Base-by-base conservation (phyloP, 2,113 vertebrate genomes). In the Odobenus rosmarus region DNA sequence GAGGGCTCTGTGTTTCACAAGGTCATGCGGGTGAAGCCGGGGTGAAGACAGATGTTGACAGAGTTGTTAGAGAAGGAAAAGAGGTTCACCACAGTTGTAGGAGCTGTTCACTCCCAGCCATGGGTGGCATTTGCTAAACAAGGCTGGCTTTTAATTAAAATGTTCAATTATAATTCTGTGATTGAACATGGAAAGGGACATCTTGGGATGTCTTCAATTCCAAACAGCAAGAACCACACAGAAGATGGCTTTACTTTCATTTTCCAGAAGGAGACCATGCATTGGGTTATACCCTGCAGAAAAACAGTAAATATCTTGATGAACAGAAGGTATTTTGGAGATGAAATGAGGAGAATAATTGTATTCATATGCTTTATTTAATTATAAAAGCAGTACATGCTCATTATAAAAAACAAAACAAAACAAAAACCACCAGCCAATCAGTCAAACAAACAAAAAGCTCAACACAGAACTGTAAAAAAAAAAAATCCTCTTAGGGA, bases 101-200 rank as follows among this genome's bases (percentile, higher is more conserved):
- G 72, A 82, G 59, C 16, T 31, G 15, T 42, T 55, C 13, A 8
- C 3, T 89, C 59, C 36, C 64, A 77, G 85, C 19, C 72, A 67
- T 61, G 46, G 79, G 59, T 18, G 31, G 51, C 57, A 26, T 42
- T 86, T 92, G 46, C 67, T 55, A 86, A 82, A 51, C 57, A 94
- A 85, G 51, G 42, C 72, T 94, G 81, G 74, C 21, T 92, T 97
- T 93, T 89, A 97, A 96, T 96, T 92, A 93, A 93, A 85, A 71
- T 16, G 9, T 81, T 93, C 59, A 76, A 96, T 93, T 94, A 87
- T 71, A 59, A 94, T 86, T 82, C 69, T 42, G 36, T 94, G 64
- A 93, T 72, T 95, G 85, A 87, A 97, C 61, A 77, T 24, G n/a
- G 72, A 79, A 94, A 87, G 16, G 36, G 64, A 90, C 14, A 93